Conservation (phyloP, 2,888 invertebrate genomes). For the Dyspetes luteomarginatus region DNA sequence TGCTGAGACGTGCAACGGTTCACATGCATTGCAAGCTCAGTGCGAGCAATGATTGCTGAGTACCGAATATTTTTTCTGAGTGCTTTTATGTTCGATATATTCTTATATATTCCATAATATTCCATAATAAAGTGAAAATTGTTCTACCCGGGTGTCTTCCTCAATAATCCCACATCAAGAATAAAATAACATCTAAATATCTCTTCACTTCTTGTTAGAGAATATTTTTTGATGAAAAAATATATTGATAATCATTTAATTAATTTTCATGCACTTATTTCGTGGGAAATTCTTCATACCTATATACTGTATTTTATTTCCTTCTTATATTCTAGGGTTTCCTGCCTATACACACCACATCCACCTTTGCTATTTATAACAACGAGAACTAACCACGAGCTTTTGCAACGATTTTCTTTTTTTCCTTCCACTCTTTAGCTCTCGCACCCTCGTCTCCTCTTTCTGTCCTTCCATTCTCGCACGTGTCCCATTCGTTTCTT, state of each 20-base stretch:
- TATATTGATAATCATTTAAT: background rate
- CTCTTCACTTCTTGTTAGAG: background rate
- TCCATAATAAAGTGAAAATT: too few relatives aligned
- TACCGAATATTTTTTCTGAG: too few relatives aligned
- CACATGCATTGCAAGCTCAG: too few relatives aligned
- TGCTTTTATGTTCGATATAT: too few relatives aligned
- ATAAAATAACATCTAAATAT: too few relatives aligned
- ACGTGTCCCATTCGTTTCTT: slow-evolving; percentile 65
- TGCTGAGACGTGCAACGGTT: too few relatives aligned
- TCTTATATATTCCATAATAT: too few relatives aligned
- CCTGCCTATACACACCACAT: slow-evolving; percentile 9
- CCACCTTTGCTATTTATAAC: slow-evolving; percentile 42
- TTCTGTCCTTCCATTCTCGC: slow-evolving; percentile 54
- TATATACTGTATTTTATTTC: slow-evolving; percentile 12
- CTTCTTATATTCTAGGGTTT: slow-evolving; percentile 37
- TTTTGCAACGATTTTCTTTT: slow-evolving; percentile 44
- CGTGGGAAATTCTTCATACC: slow-evolving; percentile 5
- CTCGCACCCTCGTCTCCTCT: slow-evolving; percentile 17
- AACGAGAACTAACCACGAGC: slow-evolving; percentile 33
- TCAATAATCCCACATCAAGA: too few relatives aligned
- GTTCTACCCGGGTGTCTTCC: too few relatives aligned
- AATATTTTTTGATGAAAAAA: background rate
- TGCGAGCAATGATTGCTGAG: too few relatives aligned
- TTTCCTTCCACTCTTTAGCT: slow-evolving; percentile 29
- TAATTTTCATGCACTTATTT: background rate